Evolutionary conservation across 2,113 vertebrate genomes (phyloP).

Genomic region (Progne subis): DNA sequence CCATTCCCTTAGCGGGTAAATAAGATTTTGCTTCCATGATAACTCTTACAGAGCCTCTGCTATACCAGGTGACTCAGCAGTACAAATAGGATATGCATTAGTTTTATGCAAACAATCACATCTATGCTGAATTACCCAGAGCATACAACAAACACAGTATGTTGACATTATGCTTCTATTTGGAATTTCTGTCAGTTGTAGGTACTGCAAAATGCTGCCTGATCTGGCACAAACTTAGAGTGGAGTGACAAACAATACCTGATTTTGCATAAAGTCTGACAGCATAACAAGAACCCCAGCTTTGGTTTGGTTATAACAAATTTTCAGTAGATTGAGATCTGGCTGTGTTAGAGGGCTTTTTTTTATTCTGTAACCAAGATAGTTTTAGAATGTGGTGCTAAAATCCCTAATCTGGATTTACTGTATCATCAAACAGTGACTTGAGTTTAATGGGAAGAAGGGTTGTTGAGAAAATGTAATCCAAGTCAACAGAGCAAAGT

Average conservation of each 20-base stretch:
- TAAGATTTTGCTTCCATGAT: background rate
- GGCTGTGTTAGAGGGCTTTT: background rate
- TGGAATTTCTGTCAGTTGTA: background rate
- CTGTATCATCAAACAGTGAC: background rate
- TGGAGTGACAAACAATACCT: background rate
- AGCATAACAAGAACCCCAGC: background rate
- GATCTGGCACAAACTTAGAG: background rate
- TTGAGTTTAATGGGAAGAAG: background rate
- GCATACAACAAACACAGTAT: background rate
- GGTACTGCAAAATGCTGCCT: background rate
- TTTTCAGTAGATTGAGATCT: background rate
- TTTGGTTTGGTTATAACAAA: background rate
- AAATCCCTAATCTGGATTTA: conserved; percentile 1
- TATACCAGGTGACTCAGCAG: background rate
- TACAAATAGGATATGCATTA: conserved; percentile 25
- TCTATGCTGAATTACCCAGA: background rate
- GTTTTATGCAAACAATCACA: background rate
- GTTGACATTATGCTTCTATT: background rate
- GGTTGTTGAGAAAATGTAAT: background rate
- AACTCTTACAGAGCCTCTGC: background rate
- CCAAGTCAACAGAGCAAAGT: background rate
- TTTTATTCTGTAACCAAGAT: background rate
- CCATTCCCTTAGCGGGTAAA: background rate
- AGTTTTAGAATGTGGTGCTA: background rate
- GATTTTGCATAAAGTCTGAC: background rate